Conservation (phyloP, 2,888 invertebrate genomes). For the Hipparchia sbordonii region DNA sequence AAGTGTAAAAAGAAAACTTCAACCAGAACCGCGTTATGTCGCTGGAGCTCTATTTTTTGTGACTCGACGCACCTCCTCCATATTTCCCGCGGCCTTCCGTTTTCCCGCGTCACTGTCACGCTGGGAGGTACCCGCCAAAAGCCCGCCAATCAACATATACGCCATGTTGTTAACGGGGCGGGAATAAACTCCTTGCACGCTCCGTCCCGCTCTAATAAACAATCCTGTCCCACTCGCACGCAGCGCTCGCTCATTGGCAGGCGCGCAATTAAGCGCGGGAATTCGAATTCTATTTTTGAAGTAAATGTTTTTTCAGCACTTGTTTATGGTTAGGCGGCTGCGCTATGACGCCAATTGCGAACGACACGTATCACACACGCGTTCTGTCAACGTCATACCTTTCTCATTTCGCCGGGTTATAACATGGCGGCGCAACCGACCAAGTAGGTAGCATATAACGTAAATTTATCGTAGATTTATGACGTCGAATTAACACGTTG, state of each 20-base stretch:
- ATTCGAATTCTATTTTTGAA: slow-evolving; percentile 81
- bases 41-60: slow-evolving; percentile 20
- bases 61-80: slow-evolving; percentile 24
- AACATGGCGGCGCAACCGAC: slow-evolving; percentile 53
- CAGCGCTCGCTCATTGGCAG: slow-evolving; percentile 72
- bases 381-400: slow-evolving; percentile 41
- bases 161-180: slow-evolving; percentile 87
- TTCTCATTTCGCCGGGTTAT: slow-evolving; percentile 57
- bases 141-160: slow-evolving; percentile 84
- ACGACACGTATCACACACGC: slow-evolving; percentile 60
- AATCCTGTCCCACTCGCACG: slow-evolving; percentile 64
- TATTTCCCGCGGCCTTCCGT: slow-evolving; percentile 57
- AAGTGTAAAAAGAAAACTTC: not conserved
- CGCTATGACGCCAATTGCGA: slow-evolving; percentile 56
- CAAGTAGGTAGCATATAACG: slow-evolving; percentile 59
- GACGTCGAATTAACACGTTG: slow-evolving; percentile 69
- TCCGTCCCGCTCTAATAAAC: slow-evolving; percentile 62
- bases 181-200: slow-evolving; percentile 58
- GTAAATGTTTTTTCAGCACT: slow-evolving; percentile 79
- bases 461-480: slow-evolving; percentile 73
- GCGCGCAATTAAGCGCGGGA: slow-evolving; percentile 80
- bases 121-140: slow-evolving; percentile 62
- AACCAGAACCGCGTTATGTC: not conserved
- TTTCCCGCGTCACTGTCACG: slow-evolving; percentile 68
- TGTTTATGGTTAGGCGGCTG: slow-evolving; percentile 60